Evolutionary conservation across 2,888 invertebrate genomes (phyloP).

Genomic region (Patella caerulea): DNA sequence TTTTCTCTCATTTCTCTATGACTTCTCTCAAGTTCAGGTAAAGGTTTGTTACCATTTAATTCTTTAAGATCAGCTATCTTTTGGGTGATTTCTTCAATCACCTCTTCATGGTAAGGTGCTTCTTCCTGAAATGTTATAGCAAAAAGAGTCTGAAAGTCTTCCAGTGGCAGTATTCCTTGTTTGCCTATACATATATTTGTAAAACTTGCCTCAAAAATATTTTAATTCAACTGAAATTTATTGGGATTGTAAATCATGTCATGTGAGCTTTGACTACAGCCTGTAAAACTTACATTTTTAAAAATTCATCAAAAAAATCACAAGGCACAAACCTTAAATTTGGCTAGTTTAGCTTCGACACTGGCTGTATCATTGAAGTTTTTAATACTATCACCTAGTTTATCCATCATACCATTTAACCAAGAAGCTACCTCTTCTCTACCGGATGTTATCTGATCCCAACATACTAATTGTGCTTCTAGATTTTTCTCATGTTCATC

Average conservation of each 20-base stretch:
- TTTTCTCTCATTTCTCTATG: constrained; percentile 70
- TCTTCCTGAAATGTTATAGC: constrained; percentile 75
- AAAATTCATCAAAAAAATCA: too few species aligned
- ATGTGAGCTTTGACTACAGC: too few species aligned
- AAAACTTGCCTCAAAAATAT: too few species aligned
- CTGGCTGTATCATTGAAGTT: constrained; percentile 86
- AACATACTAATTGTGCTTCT: constrained; percentile 91
- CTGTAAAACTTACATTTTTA: too few species aligned
- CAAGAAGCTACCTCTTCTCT: constrained; percentile 87
- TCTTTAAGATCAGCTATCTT: constrained; percentile 86
- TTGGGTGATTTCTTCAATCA: constrained; percentile 83
- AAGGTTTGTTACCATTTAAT: constrained; percentile 81
- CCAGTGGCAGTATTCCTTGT: too few species aligned
- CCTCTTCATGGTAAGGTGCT: constrained; percentile 82
- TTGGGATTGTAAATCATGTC: too few species aligned
- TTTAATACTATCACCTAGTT: constrained; percentile 82
- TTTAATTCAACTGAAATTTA: too few species aligned
- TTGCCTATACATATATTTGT: too few species aligned
- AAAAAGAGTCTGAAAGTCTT: too few species aligned
- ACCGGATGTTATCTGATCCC: constrained; percentile 91
- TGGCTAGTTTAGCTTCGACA: constrained; percentile 83
- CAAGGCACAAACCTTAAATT: constrained; percentile 78
- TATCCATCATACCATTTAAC: constrained; percentile 86
- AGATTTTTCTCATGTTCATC: constrained; percentile 83
- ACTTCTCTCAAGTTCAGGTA: constrained; percentile 73